These are phyloP conservation scores for Pogonocichla stellata DNA, from an alignment of 2,113 vertebrate genomes.

Conservation along the genomic window DNA sequence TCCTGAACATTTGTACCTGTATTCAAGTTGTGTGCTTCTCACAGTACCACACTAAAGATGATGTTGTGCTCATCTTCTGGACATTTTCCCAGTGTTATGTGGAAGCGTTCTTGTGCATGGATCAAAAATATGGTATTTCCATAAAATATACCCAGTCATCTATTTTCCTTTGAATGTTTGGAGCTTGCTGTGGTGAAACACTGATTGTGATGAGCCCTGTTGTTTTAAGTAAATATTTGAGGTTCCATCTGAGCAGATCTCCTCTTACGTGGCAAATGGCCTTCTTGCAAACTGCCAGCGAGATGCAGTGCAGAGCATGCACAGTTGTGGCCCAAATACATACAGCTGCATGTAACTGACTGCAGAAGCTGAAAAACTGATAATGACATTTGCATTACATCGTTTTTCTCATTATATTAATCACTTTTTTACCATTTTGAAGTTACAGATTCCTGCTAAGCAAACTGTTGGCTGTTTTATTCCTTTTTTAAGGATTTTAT, in stretches of 20 bases:
- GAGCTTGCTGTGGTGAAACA: not conserved
- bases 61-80: not conserved
- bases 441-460: not conserved
- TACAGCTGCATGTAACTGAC: not conserved
- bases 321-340: not conserved
- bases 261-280: not conserved
- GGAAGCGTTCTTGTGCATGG: not conserved
- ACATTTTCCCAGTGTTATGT: not conserved
- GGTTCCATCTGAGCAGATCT: not conserved
- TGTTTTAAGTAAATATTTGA: slow-evolving; percentile 23
- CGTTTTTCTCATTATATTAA: not conserved
- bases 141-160: not conserved
- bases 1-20: not conserved
- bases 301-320: not conserved
- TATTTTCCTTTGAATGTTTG: not conserved
- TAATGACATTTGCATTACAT: not conserved
- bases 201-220: not conserved
- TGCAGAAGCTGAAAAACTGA: not conserved
- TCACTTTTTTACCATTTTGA: not conserved
- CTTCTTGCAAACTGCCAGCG: not conserved
- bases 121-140: not conserved
- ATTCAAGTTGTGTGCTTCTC: not conserved
- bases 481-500: not conserved
- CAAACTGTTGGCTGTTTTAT: not conserved
- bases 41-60: not conserved